Evolutionary conservation across 2,888 invertebrate genomes (phyloP), one percentile per base, ranked within the genome.

Genomic region (Mesorhabditis belari): DNA sequence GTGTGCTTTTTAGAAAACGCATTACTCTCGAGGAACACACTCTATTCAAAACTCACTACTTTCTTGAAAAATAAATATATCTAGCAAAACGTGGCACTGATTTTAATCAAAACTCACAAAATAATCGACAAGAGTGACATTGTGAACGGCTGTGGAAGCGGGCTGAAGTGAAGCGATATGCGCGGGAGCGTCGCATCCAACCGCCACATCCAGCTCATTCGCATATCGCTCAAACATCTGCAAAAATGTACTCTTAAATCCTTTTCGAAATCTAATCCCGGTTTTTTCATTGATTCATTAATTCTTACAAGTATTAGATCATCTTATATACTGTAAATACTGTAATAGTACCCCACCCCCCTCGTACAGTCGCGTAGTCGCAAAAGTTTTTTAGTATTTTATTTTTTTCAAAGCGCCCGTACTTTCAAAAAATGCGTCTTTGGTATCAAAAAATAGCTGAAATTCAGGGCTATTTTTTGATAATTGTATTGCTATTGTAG

Each of bases 191-290:
- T 59, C 55, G 6, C 65, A 69, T 9, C 68, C 64, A 4, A 73
- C 70, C 23, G 74, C 74, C 28, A 68, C 6, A 27, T 73, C 73
- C 44, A 74, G 51, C 26, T 68, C 68, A 24, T 68, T 67, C 6
- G 67, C 64, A 55, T 71, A 71, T 6, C 73, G 60, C 35, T 71
- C 69, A 59, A 74, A 73, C 71, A 74, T 73, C 70, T 73, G 55
- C 59, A 60, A 53, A 50, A 17, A 44, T 51, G 44, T 58, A 12
- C 12, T 5, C 19, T 25, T 9, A 35, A 49, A n/a, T 6, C 27
- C 19, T 4, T 44, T n/a, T 29, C 53, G 23, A 12, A 5, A 29
- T 23, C 2, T 28, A 44, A 54, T 54, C 12, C 54, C 55, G 19
- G 19, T 19, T 17, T 12, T 9, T 17, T 54, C 9, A 9, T 27